A percentile compares a stretch with the other conserved stretches of the same genome.
Evolutionary conservation across 2,888 invertebrate genomes (phyloP).

Genomic region (Cataglyphis altisquamis): DNA sequence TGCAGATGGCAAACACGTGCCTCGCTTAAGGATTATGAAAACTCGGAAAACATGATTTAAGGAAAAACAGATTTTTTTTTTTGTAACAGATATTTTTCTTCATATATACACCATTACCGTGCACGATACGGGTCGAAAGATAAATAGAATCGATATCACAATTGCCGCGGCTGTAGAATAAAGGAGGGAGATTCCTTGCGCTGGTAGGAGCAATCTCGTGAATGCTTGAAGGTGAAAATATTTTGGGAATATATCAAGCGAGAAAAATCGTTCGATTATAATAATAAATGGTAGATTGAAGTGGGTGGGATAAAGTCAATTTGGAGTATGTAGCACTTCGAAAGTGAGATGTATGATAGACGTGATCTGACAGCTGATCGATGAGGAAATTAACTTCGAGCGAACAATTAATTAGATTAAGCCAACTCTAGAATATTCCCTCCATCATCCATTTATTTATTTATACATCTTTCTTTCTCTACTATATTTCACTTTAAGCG

Average conservation of each 20-base stretch:
- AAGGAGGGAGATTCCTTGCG: not conserved
- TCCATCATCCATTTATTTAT: not conserved
- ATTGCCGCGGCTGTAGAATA: not conserved
- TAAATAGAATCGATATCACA: slow-evolving; percentile 51
- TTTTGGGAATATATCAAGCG: slow-evolving; percentile 9
- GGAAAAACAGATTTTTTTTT: slow-evolving; percentile 39
- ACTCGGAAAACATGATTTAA: slow-evolving; percentile 33
- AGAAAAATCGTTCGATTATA: slow-evolving; percentile 20
- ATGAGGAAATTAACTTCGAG: slow-evolving; percentile 37
- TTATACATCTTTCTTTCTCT: not conserved
- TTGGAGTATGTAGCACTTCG: slow-evolving; percentile 3
- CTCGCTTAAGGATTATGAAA: slow-evolving; percentile 61
- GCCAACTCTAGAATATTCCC: slow-evolving; percentile 29
- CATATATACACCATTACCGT: not conserved
- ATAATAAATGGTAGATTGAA: slow-evolving; percentile 35
- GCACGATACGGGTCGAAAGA: slow-evolving; percentile 49
- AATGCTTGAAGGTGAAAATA: slow-evolving; percentile 34
- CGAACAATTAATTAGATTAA: slow-evolving; percentile 42
- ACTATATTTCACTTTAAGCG: not conserved
- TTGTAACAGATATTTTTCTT: slow-evolving; percentile 38
- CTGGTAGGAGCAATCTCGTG: not conserved
- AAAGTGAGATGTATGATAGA: not conserved
- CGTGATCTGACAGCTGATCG: slow-evolving; percentile 40
- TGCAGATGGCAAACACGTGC: slow-evolving; percentile 76
- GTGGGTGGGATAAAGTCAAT: slow-evolving; percentile 11